These are phyloP conservation scores for Rhizoglyphus robini DNA, from an alignment of 1,140 invertebrate genomes.

Conservation along the genomic window DNA sequence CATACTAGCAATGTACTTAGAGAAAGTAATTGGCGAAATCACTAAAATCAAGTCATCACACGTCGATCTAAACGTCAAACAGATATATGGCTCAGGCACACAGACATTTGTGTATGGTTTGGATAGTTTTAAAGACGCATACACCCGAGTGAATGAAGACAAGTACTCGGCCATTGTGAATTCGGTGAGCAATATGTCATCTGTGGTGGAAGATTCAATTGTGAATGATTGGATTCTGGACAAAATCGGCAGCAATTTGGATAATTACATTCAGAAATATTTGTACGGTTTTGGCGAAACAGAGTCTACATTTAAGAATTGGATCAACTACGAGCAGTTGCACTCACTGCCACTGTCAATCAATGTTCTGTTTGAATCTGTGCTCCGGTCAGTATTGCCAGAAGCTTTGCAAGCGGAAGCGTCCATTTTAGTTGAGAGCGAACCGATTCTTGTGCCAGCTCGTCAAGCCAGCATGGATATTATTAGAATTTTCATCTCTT, in stretches of 20 bases:
- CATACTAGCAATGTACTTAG: neutral
- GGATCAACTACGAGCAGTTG: conserved; percentile 21
- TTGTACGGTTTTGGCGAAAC: neutral
- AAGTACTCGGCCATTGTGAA: neutral
- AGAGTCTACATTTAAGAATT: neutral
- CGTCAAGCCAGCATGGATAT: too few species aligned
- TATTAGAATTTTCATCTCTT: neutral
- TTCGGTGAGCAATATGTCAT: neutral
- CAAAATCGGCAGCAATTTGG: neutral
- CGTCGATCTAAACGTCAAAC: neutral
- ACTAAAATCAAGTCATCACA: neutral
- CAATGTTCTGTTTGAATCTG: conserved; percentile 2
- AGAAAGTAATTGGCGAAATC: too few species aligned
- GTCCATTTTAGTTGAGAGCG: neutral
- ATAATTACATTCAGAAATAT: neutral
- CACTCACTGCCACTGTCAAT: conserved; percentile 19
- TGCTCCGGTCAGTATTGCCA: neutral
- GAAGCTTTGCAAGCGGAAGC: neutral
- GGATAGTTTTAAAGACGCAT: neutral
- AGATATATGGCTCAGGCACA: neutral
- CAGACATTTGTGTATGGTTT: neutral
- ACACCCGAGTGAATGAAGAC: neutral
- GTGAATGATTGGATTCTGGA: neutral
- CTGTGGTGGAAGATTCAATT: neutral
- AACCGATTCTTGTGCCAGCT: neutral